Conservation (phyloP, 2,888 invertebrate genomes). For the Yponomeuta plumbellus region DNA sequence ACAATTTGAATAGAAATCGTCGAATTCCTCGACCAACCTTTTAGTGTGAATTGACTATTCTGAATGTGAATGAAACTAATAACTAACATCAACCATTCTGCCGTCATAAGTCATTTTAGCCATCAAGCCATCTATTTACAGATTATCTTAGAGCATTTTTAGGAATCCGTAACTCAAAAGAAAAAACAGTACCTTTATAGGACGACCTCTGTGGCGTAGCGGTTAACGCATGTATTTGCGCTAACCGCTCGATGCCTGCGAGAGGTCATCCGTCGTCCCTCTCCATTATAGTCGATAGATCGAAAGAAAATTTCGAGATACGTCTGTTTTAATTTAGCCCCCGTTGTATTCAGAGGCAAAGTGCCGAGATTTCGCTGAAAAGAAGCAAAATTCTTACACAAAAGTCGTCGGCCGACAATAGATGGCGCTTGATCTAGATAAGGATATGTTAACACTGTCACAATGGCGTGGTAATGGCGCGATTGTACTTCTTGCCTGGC, state of each 20-base stretch:
- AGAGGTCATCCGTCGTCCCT: too few relatives aligned
- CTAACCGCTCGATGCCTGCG: too few relatives aligned
- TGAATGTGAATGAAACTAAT: not conserved
- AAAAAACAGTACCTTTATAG: too few relatives aligned
- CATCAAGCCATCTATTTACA: too few relatives aligned
- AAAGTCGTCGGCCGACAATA: constrained; percentile 66
- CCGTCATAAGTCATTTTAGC: too few relatives aligned
- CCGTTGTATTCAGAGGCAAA: constrained; percentile 5
- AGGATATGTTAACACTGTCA: constrained; percentile 75
- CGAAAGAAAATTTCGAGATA: not conserved
- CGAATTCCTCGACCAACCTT: not conserved
- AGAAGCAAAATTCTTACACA: constrained; percentile 51
- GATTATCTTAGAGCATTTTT: too few relatives aligned
- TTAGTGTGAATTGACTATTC: not conserved
- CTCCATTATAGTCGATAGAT: not conserved
- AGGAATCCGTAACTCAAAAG: too few relatives aligned
- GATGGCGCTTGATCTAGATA: constrained; percentile 75
- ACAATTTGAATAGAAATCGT: constrained; percentile 12
- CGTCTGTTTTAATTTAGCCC: not conserved
- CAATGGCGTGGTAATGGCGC: constrained; percentile 73
- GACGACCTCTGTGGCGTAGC: too few relatives aligned
- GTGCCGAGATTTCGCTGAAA: constrained; percentile 29
- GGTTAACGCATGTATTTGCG: too few relatives aligned
- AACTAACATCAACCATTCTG: not conserved
- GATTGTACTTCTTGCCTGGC: constrained; percentile 61